Conservation (phyloP, 2,888 invertebrate species). For the Hydraecia micacea region DNA sequence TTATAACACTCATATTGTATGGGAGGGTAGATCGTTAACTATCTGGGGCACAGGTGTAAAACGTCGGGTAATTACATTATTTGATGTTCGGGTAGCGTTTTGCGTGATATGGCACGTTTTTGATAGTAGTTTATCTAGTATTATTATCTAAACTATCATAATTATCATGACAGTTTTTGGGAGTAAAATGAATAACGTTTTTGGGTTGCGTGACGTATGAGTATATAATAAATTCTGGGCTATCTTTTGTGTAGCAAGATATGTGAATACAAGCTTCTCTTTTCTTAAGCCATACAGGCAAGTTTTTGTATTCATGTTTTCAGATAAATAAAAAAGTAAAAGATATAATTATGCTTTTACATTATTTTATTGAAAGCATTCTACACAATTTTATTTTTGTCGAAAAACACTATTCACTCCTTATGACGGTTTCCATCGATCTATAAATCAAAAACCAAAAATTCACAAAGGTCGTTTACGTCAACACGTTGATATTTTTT, state of each 20-base stretch:
- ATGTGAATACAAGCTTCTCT: background rate
- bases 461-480: background rate
- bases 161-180: conserved; percentile 6
- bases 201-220: background rate
- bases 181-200: conserved; percentile 15
- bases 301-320: background rate
- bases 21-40: conserved; percentile 57
- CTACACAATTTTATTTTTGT: background rate
- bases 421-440: background rate
- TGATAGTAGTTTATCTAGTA: conserved; percentile 20
- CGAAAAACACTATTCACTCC: background rate
- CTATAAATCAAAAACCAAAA: too few species aligned
- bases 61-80: conserved; percentile 49
- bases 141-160: too few species aligned
- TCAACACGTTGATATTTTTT: background rate
- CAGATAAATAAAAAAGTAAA: background rate
- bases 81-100: conserved; percentile 33
- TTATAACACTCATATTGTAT: conserved; percentile 59
- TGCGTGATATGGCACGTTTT: conserved; percentile 14
- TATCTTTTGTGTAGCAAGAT: conserved; percentile 31
- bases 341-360: background rate
- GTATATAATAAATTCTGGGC: conserved; percentile 8
- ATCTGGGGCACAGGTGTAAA: conserved; percentile 58
- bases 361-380: background rate
- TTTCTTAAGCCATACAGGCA: background rate